These are phyloP conservation scores for Pinctada fucata DNA, from an alignment of 2,888 invertebrate genomes.

Conservation along the genomic window DNA sequence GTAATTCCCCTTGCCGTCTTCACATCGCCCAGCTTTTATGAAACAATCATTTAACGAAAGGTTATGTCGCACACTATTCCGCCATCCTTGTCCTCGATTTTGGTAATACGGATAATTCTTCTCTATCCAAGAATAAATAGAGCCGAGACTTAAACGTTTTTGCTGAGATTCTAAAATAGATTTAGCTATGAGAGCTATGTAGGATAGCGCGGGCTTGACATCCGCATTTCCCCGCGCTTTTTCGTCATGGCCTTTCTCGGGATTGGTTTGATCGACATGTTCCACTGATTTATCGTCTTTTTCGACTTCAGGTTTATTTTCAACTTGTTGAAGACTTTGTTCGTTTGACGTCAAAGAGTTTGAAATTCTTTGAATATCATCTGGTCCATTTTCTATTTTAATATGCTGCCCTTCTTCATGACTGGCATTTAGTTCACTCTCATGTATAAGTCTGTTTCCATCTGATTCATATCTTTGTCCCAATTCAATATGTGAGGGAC, in stretches of 20 bases:
- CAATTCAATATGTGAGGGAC: slow-evolving; percentile 38
- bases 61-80: slow-evolving; percentile 75
- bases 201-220: slow-evolving; percentile 72
- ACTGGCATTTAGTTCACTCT: slow-evolving; percentile 31
- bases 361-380: slow-evolving; percentile 24
- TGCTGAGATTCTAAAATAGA: slow-evolving; percentile 72
- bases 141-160: slow-evolving; percentile 72
- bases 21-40: slow-evolving; percentile 71
- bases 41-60: slow-evolving; percentile 75
- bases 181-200: slow-evolving; percentile 75
- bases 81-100: slow-evolving; percentile 73
- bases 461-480: slow-evolving; percentile 47
- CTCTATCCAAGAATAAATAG: slow-evolving; percentile 75
- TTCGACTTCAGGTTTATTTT: slow-evolving; percentile 30
- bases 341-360: slow-evolving; percentile 44
- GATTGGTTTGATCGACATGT: slow-evolving; percentile 43
- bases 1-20: slow-evolving; percentile 74
- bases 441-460: slow-evolving; percentile 44
- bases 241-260: slow-evolving; percentile 50
- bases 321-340: slow-evolving; percentile 44
- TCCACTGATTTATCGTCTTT: slow-evolving; percentile 45
- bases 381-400: slow-evolving; percentile 24
- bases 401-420: slow-evolving; percentile 29
- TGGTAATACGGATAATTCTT: slow-evolving; percentile 73
- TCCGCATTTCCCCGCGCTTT: slow-evolving; percentile 61